Evolutionary conservation across 2,888 invertebrate species (phyloP).

Genomic region (Ectemnius continuus): DNA sequence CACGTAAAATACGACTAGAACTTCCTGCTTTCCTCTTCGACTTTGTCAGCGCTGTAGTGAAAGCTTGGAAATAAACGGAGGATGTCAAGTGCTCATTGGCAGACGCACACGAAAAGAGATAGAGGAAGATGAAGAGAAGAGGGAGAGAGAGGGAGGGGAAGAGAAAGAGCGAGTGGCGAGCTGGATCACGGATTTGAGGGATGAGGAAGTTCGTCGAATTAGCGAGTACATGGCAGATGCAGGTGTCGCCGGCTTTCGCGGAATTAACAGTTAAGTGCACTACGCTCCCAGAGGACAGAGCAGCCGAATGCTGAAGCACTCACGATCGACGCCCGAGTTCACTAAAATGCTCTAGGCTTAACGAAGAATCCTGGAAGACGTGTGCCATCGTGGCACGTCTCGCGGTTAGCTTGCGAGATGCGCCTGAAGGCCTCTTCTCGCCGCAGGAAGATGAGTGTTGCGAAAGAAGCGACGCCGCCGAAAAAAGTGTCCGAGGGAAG

Average conservation of each 20-base stretch:
- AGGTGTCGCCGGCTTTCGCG: slow-evolving; percentile 15
- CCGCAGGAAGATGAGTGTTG: slow-evolving; percentile 25
- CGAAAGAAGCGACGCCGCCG: not conserved
- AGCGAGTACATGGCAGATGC: slow-evolving; percentile 14
- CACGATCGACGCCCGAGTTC: slow-evolving; percentile 10
- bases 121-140: too few relatives aligned
- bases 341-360: slow-evolving; percentile 25
- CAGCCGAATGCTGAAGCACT: not conserved
- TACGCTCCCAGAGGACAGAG: slow-evolving; percentile 15
- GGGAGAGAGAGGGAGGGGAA: too few relatives aligned
- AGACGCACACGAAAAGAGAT: too few relatives aligned
- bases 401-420: not conserved
- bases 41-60: too few relatives aligned
- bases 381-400: slow-evolving; percentile 9
- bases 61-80: too few relatives aligned
- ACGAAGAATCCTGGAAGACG: slow-evolving; percentile 25
- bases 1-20: too few relatives aligned
- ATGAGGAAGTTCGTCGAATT: slow-evolving; percentile 19
- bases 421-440: not conserved
- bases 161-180: too few relatives aligned
- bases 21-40: too few relatives aligned
- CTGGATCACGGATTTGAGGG: slow-evolving; percentile 10
- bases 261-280: slow-evolving; percentile 17
- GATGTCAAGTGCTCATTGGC: too few relatives aligned
- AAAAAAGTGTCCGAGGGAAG: not conserved